Evolutionary conservation across 2,888 invertebrate genomes (phyloP), one percentile per base, ranked within the genome.

Genomic region (Melinaea menophilus): DNA sequence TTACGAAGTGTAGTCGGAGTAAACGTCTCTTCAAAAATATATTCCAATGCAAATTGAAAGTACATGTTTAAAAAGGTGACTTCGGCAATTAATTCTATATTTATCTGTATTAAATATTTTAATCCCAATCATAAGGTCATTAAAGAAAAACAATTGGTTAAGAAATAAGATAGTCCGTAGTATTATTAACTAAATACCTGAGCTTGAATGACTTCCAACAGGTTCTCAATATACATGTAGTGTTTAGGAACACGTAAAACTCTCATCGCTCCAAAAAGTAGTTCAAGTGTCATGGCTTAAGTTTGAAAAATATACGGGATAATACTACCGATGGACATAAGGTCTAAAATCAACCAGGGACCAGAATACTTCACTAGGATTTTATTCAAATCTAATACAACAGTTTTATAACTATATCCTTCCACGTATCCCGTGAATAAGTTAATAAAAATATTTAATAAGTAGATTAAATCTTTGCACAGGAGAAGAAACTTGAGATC

Each of bases 401-500:
- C 74, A 35, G 70, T 61, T 65, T 77, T 75, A 2, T 66, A 62
- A 0, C 80, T 79, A 3, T 75, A 51, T 0, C 85, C 85, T 55
- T 75, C 73, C 2, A 81, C 71, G 59, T 79, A 85, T 0, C 85
- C 85, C 2, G 82, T 85, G 56, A 83, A 75, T 47, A 80, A 75
- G 65, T 81, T 84, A 0, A 69, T 59, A 1, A 81, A 34, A 4
- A 84, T 75, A 54, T 80, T 78, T 0, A 77, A 4, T 0, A 77
- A 2, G 34, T 76, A 75, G 2, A 77, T 34, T 0, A 67, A 0
- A 46, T 83, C 78, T 12, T 72, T 64, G 4, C 57, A 11, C 0
- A 62, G 48, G 9, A 65, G 34, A 46, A 12, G 33, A 47, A 47
- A 48, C 33, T 59, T 59, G 46, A 51, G 34, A 7, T 46, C 9